Evolutionary conservation across 2,113 vertebrate species (phyloP), one percentile per base, ranked within the genome.

Genomic region (Peucedramus taeniatus): DNA sequence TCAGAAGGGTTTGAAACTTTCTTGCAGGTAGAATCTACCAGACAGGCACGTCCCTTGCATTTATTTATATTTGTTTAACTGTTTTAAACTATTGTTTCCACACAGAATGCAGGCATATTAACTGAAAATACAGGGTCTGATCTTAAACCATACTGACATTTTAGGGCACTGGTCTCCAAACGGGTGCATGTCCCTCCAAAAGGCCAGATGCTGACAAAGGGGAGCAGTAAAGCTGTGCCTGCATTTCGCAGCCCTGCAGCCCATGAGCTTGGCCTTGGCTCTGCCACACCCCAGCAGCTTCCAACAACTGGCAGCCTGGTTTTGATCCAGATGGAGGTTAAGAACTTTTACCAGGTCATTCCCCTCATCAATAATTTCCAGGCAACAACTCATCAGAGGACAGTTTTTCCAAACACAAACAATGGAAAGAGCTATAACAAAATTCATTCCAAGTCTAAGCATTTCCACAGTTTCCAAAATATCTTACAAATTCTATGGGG

Each of bases 211-310:
- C 24, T 33, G 4, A 13, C 7, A 35, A 27, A 57, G 30, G 24
- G n/a, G 20, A 57, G 61, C 5, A 45, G 9, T 22, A 15, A 74
- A 82, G 56, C 47, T 57, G 50, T 8, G 4, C 24, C 24, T 74
- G 69, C 0, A 1, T 56, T 40, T 28, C 3, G 1, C 1, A 0
- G 53, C 45, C 37, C 54, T 65, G 68, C 49, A 47, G 35, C 3
- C 30, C 33, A 2, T 7, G 7, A 56, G 54, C 40, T 51, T 15
- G 45, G 71, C 50, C 31, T n/a, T 1, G 0, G 47, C 42, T 31
- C 50, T 1, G 0, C 50, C 50, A 31, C 21, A 42, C 8, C 5
- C 35, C 44, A 71, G 57, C 35, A 81, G 22, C 39, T 71, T 39
- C 49, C 22, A 81, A 65, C 12, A 70, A 11, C 26, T 30, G 2